Conservation (phyloP, 2,797 vertebrate species). For the Clarias fuscus region DNA sequence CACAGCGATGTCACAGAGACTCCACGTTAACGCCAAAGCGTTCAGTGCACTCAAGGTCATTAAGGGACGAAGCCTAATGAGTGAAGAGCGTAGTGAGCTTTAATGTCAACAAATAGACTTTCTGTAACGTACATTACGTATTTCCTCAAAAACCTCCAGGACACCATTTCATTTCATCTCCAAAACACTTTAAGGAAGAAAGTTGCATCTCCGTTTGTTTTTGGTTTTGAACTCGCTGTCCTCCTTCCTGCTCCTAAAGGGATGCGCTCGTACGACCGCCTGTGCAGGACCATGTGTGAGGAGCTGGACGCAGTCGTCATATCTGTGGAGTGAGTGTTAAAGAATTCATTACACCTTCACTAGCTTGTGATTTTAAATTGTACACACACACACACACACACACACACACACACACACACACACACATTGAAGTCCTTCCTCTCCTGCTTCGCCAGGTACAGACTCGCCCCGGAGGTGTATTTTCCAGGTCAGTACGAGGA, state of each 20-base stretch:
- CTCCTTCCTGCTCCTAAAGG: conserved; percentile 65
- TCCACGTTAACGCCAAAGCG: not conserved
- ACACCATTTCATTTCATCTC: not conserved
- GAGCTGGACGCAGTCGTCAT: conserved; percentile 88
- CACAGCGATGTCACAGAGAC: not conserved
- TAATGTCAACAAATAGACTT: not conserved
- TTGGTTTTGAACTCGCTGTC: not conserved
- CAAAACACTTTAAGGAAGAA: not conserved
- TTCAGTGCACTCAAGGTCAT: not conserved
- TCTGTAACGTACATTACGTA: not conserved
- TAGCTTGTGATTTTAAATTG: not conserved
- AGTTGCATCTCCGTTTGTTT: not conserved
- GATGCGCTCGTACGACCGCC: conserved; percentile 86
- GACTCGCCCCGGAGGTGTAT: conserved; percentile 84
- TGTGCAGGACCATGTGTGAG: conserved; percentile 86
- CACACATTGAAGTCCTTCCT: not conserved
- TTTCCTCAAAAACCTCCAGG: not conserved
- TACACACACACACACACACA: not conserved
- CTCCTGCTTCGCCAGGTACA: conserved; percentile 77
- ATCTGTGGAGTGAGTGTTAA: conserved; percentile 88
- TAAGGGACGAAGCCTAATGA: not conserved
- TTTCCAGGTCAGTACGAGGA: conserved; percentile 90
- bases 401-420: not conserved
- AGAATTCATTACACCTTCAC: not conserved
- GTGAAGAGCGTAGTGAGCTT: not conserved